Evolutionary conservation across 2,113 vertebrate species (phyloP), one percentile per base, ranked within the genome.

Genomic region (Podarcis cretensis): DNA sequence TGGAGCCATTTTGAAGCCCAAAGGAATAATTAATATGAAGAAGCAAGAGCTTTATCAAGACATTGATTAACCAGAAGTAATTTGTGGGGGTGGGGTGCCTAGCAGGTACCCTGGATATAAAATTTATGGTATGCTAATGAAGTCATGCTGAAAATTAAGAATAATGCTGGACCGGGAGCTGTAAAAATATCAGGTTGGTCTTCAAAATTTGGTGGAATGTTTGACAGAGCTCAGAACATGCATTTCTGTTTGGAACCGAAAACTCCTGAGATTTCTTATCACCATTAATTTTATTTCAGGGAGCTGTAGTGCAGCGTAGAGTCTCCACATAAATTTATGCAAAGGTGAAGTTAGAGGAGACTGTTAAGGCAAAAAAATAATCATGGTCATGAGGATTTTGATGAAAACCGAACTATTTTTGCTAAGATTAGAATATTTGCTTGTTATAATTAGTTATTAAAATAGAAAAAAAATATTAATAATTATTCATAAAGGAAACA

Each of bases 1-100:
- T 83, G 90, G 88, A 88, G 87, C 90, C 93, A 87, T 87, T 92
- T 84, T 92, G 59, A 81, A 78, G 43, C 77, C 16, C 87, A 79
- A 20, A 93, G 84, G 59, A 73, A 92, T 89, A 43, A 91, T 32
- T 89, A 83, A 81, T 91, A 89, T 73, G 63, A 89, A 75, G 40
- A 89, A 6, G 57, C 20, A 92, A 69, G 37, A 93, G 87, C 81
- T 73, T 59, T 23, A 27, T 88, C 80, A 0, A 1, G 5, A 1
- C 14, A 3, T 23, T 87, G 9, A 74, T 90, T 54, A 71, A 71
- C 82, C 43, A 54, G 40, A 18, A 21, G 18, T 84, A 54, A 27
- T n/a, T 71, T 20, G 35, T 2, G 30, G 65, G 37, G 8, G n/a
- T 54, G 48, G 48, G 48, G 9, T 54, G 48, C 48, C 16, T 54